A percentile compares a stretch with the other conserved stretches of the same genome.
Conservation (phyloP, 2,797 vertebrate species). For the Dendrocincla tyrannina region DNA sequence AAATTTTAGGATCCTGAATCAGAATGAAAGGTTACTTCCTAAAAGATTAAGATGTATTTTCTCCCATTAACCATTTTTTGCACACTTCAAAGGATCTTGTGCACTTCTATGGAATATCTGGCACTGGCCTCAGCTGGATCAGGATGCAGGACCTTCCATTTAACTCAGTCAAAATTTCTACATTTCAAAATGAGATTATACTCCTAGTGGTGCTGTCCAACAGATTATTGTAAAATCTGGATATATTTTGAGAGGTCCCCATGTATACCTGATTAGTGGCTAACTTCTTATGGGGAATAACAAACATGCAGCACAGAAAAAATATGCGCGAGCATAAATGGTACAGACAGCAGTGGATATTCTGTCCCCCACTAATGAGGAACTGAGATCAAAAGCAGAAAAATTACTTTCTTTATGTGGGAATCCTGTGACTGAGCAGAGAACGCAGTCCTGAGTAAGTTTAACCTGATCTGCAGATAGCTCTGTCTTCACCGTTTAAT, state of each 20-base stretch:
- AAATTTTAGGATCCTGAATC: not conserved
- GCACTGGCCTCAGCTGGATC: not conserved
- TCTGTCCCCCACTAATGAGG: not conserved
- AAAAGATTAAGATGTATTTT: not conserved
- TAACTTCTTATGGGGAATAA: not conserved
- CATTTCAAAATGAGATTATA: not conserved
- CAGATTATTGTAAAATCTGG: not conserved
- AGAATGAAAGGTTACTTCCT: not conserved
- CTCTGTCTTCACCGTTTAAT: not conserved
- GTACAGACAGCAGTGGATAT: not conserved
- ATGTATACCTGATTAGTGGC: not conserved
- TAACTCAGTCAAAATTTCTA: not conserved
- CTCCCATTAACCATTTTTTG: not conserved
- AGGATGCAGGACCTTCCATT: not conserved
- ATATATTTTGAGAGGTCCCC: not conserved
- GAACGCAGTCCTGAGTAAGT: not conserved
- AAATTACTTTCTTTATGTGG: not conserved
- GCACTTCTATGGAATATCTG: not conserved
- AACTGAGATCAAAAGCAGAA: not conserved
- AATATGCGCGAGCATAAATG: rapidly evolving
- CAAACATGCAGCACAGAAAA: not conserved
- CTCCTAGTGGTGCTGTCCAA: not conserved
- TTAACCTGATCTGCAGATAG: not conserved
- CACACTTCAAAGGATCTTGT: not conserved
- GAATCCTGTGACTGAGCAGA: not conserved